Conservation (phyloP, 2,113 vertebrate genomes). For the Callipepla squamata region DNA sequence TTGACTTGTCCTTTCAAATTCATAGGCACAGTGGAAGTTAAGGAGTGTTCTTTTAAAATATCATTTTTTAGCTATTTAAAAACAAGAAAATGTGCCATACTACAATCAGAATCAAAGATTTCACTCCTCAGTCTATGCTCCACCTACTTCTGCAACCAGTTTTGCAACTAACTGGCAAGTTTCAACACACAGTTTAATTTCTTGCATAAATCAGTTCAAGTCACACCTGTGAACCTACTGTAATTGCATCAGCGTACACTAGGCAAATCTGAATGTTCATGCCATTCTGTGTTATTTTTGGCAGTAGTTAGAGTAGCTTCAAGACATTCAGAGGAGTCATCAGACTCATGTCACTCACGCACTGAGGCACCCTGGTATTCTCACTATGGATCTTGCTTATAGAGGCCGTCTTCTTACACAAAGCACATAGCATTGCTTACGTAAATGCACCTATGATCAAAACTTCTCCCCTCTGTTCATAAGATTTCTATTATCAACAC, state of each 20-base stretch:
- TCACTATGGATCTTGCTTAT: not conserved
- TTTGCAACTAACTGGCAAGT: not conserved
- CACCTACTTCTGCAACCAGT: not conserved
- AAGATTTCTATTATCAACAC: not conserved
- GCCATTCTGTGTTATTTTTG: not conserved
- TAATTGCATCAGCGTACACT: not conserved
- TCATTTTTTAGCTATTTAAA: not conserved
- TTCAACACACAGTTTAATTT: not conserved
- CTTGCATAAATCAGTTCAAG: not conserved
- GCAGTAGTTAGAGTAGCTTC: not conserved
- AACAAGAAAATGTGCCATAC: not conserved
- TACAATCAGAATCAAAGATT: not conserved
- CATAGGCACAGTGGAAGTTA: not conserved
- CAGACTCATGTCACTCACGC: not conserved
- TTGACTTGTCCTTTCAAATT: not conserved
- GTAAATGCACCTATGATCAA: not conserved
- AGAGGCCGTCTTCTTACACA: not conserved
- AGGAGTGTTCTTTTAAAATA: not conserved
- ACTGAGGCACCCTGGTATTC: not conserved
- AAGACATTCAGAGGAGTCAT: not conserved
- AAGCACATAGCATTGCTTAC: not conserved
- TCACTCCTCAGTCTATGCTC: rapidly evolving
- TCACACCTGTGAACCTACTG: not conserved
- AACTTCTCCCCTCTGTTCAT: not conserved
- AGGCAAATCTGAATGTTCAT: not conserved